A percentile compares a stretch with the other conserved stretches of the same genome.
phyloP scores from a whole-genome alignment of 2,113 vertebrate genomes.

The Hydrochoerus hydrochaeris region DNA sequence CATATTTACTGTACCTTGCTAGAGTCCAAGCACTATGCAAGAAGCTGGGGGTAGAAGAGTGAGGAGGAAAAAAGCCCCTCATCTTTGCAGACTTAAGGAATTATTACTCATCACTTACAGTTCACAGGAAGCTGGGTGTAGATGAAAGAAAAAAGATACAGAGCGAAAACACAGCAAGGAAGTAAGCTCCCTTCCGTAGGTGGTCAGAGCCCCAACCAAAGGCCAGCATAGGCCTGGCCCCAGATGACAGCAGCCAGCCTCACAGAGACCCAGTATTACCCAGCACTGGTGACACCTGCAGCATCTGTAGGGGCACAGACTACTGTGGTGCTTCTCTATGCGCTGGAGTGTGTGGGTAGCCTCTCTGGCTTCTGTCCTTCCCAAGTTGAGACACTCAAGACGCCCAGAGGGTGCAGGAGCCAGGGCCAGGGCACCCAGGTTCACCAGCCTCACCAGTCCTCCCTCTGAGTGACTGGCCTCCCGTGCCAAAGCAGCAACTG shows the following conservation, averaged over 20 bases:
- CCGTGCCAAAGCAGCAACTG: neutral
- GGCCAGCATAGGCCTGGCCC: neutral
- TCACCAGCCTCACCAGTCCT: neutral
- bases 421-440: neutral
- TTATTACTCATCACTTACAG: neutral
- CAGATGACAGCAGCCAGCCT: neutral
- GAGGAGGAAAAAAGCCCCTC: conserved; percentile 2
- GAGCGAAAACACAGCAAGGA: neutral
- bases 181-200: neutral
- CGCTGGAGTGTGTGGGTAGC: neutral
- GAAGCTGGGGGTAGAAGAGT: neutral
- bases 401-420: neutral
- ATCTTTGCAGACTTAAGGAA: conserved; percentile 7
- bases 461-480: neutral
- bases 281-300: neutral
- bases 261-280: neutral
- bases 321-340: neutral
- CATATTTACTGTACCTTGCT: neutral
- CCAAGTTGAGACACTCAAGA: neutral
- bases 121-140: neutral
- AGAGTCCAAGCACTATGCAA: neutral
- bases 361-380: neutral
- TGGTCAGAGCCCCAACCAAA: neutral
- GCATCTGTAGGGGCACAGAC: neutral
- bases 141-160: conserved; percentile 31